These are phyloP conservation scores for Tenthredo notha DNA, from an alignment of 2,888 invertebrate genomes.

Conservation along the genomic window DNA sequence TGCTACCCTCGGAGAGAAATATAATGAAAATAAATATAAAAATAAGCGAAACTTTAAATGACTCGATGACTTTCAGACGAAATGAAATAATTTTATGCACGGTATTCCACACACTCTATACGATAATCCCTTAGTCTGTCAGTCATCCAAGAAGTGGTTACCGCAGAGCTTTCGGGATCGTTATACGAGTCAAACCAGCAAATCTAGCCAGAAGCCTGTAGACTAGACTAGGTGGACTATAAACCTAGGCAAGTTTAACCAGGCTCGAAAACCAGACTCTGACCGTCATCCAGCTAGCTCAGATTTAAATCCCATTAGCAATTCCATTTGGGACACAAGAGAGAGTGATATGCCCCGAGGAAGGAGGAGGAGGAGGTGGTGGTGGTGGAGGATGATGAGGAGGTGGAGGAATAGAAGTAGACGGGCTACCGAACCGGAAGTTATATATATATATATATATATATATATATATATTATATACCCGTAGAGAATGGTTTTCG, in stretches of 20 bases:
- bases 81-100: background rate
- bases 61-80: background rate
- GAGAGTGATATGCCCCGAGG: conserved; percentile 47
- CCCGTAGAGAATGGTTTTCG: background rate
- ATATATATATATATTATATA: too few species aligned
- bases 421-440: conserved; percentile 27
- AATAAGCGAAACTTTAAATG: background rate
- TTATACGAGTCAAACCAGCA: conserved; percentile 15
- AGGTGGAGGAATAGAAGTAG: conserved; percentile 4
- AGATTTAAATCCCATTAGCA: conserved; percentile 53
- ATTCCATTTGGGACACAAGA: conserved; percentile 47
- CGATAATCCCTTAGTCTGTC: conserved; percentile 32
- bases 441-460: too few species aligned
- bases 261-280: conserved; percentile 61
- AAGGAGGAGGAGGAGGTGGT: background rate
- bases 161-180: conserved; percentile 26
- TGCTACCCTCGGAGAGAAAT: too few species aligned
- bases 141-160: conserved; percentile 38
- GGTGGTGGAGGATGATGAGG: background rate
- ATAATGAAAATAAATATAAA: background rate
- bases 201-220: background rate
- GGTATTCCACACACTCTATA: background rate
- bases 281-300: conserved; percentile 51
- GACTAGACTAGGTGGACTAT: background rate
- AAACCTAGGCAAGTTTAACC: conserved; percentile 43